A percentile compares a stretch with the other conserved stretches of the same genome.
phyloP scores from a whole-genome alignment of 2,888 invertebrate species.

The Eupithecia pulchellata region DNA sequence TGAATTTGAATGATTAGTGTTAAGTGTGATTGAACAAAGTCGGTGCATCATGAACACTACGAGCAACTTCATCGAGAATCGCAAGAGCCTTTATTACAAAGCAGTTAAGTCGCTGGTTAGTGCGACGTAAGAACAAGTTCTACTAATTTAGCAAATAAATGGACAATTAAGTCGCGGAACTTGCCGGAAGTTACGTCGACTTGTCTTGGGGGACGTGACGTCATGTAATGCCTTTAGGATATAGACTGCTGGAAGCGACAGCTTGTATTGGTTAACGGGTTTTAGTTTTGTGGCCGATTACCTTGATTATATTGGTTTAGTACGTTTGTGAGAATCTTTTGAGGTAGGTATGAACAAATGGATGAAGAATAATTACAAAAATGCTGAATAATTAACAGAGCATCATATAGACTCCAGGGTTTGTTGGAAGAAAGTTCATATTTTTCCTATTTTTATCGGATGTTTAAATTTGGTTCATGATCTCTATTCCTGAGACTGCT shows the following conservation, averaged over 20 bases:
- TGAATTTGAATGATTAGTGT: not conserved
- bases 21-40: not conserved
- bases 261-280: slow-evolving; percentile 12
- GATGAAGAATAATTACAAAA: too few relatives aligned
- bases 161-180: slow-evolving; percentile 63
- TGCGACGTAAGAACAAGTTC: slow-evolving; percentile 52
- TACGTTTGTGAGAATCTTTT: not conserved
- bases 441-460: too few relatives aligned
- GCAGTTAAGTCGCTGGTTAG: slow-evolving; percentile 52
- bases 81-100: slow-evolving; percentile 50
- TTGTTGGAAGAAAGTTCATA: too few relatives aligned
- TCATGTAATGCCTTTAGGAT: slow-evolving; percentile 40
- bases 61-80: slow-evolving; percentile 2
- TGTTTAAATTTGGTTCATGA: too few relatives aligned
- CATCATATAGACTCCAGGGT: too few relatives aligned
- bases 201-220: slow-evolving; percentile 43
- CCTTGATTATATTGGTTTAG: not conserved
- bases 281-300: not conserved
- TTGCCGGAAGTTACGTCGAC: slow-evolving; percentile 44
- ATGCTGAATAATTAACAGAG: too few relatives aligned
- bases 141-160: slow-evolving; percentile 66
- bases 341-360: not conserved
- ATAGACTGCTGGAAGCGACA: slow-evolving; percentile 18
- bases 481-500: too few relatives aligned
- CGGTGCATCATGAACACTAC: not conserved